These are phyloP conservation scores for Phortica variegata DNA, from an alignment of 1,140 invertebrate genomes.

Conservation along the genomic window DNA sequence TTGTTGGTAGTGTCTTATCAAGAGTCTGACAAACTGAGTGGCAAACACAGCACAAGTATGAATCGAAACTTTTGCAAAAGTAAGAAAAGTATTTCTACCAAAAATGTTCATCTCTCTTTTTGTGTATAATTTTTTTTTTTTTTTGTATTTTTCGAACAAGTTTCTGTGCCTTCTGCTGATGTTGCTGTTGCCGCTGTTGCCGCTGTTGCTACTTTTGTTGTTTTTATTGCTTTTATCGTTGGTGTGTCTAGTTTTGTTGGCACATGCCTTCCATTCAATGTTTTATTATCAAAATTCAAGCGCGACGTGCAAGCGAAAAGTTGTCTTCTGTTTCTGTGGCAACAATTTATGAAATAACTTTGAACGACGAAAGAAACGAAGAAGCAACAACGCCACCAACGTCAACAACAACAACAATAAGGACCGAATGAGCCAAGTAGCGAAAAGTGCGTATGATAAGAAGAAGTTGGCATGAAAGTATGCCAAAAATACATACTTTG, in stretches of 20 bases:
- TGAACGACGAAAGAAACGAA: conserved; percentile 26
- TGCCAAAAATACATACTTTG: not conserved
- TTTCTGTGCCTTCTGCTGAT: too few relatives aligned
- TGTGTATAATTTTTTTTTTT: not conserved
- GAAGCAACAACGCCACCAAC: conserved; percentile 12
- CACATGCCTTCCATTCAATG: conserved; percentile 35
- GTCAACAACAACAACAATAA: conserved; percentile 5
- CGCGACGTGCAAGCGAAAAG: too few relatives aligned
- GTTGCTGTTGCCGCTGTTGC: conserved; percentile 31
- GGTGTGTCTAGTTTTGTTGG: conserved; percentile 26
- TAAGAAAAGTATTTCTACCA: too few relatives aligned
- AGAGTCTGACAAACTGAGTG: too few relatives aligned
- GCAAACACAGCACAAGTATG: too few relatives aligned
- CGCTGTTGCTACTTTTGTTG: conserved; percentile 13
- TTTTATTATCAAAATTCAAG: conserved; percentile 14
- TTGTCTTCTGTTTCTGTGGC: conserved; percentile 48
- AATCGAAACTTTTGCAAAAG: too few relatives aligned
- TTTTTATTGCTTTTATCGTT: conserved; percentile 13
- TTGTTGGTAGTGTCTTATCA: too few relatives aligned
- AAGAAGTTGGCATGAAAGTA: too few relatives aligned
- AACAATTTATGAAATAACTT: conserved; percentile 53
- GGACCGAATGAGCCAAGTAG: too few relatives aligned
- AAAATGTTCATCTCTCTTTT: too few relatives aligned
- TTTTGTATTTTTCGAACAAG: too few relatives aligned
- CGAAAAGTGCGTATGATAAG: too few relatives aligned